A percentile compares a stretch with the other conserved stretches of the same genome.
Conservation (phyloP, 2,888 invertebrate species). For the Synergus itoensis region DNA sequence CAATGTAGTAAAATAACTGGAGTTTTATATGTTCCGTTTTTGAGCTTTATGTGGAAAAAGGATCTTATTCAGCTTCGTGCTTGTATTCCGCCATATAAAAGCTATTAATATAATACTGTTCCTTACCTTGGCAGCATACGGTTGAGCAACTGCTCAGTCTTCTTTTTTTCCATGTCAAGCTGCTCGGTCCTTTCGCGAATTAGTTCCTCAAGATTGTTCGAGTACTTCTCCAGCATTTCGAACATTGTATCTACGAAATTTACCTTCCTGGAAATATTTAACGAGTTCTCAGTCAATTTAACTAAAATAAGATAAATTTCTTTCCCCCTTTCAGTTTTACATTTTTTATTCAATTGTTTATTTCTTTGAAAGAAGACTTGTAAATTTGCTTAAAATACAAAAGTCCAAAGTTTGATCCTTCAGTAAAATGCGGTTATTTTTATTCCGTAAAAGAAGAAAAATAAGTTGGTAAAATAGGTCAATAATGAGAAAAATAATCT, state of each 20-base stretch:
- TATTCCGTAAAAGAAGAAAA: too few relatives aligned
- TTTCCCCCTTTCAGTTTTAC: not conserved
- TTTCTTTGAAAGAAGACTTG: not conserved
- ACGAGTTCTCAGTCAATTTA: conserved; percentile 18
- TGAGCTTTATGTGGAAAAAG: not conserved
- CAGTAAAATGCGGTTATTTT: not conserved
- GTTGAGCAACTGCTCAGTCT: conserved; percentile 94
- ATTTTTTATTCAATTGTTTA: not conserved
- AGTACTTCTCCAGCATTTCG: conserved; percentile 97
- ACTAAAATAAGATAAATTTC: not conserved
- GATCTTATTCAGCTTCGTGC: not conserved
- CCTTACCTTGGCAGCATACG: conserved; percentile 91
- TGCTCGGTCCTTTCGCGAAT: conserved; percentile 96
- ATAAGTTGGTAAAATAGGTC: too few relatives aligned
- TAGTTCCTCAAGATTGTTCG: conserved; percentile 95
- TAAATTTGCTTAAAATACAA: too few relatives aligned
- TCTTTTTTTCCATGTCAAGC: conserved; percentile 96
- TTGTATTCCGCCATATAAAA: not conserved
- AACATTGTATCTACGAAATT: conserved; percentile 99
- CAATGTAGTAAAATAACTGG: not conserved
- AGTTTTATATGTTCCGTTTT: conserved; percentile 14
- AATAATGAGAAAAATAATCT: not conserved
- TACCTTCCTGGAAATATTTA: conserved; percentile 84
- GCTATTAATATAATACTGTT: not conserved
- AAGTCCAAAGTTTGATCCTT: too few relatives aligned